A percentile compares a stretch with the other conserved stretches of the same genome.
These are phyloP conservation scores for Pogoniulus pusillus DNA, from an alignment of 2,797 vertebrate genomes.

Conservation along the genomic window DNA sequence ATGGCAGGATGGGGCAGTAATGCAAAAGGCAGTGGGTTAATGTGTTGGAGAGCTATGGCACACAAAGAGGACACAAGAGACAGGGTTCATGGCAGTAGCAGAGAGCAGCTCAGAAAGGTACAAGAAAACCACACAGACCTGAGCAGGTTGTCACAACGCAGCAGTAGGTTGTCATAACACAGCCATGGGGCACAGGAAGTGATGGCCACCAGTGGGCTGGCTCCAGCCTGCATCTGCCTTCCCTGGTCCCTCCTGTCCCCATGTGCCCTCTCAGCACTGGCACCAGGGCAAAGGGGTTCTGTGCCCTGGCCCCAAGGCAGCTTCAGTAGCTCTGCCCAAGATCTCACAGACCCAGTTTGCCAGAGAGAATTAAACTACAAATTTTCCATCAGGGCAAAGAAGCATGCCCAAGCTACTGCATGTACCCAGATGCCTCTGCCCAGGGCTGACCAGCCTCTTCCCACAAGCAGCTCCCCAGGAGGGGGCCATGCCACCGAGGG, in stretches of 20 bases:
- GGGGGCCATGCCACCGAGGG: not conserved
- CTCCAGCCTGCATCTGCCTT: not conserved
- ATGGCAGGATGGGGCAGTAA: fast-evolving
- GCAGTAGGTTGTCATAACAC: not conserved
- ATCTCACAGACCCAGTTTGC: not conserved
- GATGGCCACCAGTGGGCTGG: not conserved
- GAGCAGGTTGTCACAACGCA: not conserved
- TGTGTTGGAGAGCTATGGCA: fast-evolving
- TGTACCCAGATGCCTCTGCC: not conserved
- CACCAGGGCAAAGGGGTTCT: not conserved
- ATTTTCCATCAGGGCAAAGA: not conserved
- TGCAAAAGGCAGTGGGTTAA: not conserved
- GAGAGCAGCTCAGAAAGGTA: not conserved
- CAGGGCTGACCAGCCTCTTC: fast-evolving
- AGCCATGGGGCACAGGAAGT: not conserved
- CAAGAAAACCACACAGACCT: fast-evolving
- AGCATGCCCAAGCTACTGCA: fast-evolving
- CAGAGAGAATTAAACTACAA: not conserved
- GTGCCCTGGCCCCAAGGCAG: not conserved
- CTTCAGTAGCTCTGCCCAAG: not conserved
- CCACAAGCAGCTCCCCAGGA: not conserved
- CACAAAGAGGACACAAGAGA: not conserved
- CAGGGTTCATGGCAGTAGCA: not conserved
- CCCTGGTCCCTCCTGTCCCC: not conserved
- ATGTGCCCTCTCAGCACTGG: not conserved